Percentiles rank a stretch among this genome's conserved stretches.
Conservation (phyloP, 2,113 vertebrate species). For the Gallinago undulata region DNA sequence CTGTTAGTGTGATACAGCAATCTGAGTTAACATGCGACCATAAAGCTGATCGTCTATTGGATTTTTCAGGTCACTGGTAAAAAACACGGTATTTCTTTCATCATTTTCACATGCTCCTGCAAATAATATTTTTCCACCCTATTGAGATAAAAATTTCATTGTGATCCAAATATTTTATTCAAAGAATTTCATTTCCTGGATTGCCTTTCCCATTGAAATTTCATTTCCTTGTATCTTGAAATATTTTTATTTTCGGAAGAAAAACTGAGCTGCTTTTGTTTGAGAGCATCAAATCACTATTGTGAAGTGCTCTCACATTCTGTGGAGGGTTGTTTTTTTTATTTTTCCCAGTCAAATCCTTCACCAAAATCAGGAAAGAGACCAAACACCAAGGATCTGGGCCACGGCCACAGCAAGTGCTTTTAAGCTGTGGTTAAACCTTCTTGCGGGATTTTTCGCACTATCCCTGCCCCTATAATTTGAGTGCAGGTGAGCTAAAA, state of each 20-base stretch:
- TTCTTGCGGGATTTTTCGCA: background rate
- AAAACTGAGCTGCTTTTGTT: background rate
- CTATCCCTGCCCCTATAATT: rapidly evolving
- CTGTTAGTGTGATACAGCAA: background rate
- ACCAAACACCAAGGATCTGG: background rate
- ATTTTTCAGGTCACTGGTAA: background rate
- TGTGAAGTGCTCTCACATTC: background rate
- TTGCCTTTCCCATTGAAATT: background rate
- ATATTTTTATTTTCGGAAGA: background rate
- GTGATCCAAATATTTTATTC: background rate
- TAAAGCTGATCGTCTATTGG: background rate
- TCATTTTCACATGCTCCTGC: background rate
- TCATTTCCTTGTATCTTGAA: background rate
- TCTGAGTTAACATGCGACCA: background rate
- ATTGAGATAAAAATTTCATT: background rate
- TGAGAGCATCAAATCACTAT: background rate
- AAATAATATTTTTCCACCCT: background rate
- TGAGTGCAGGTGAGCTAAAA: background rate
- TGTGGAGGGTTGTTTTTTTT: background rate
- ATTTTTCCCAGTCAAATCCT: background rate
- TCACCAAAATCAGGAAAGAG: background rate
- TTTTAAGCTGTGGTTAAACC: background rate
- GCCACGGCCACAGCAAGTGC: background rate
- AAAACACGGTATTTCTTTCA: background rate
- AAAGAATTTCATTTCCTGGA: background rate